Evolutionary conservation across 2,797 vertebrate species (phyloP).

Genomic region (Pangasius larnaudii): DNA sequence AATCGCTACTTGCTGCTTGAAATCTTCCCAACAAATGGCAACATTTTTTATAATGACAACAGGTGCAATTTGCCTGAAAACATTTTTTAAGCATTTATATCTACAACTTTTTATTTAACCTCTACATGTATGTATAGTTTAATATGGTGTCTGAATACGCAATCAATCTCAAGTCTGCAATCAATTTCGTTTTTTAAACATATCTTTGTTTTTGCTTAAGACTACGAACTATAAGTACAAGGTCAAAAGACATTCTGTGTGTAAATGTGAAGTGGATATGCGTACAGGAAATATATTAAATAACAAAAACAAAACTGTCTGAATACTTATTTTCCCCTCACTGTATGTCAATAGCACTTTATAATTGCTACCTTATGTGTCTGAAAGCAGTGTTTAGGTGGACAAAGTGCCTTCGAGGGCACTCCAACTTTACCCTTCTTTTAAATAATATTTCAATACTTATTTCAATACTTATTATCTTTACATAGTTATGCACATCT

Average conservation of each 20-base stretch:
- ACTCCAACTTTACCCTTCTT: constrained; percentile 5
- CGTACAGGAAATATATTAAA: not conserved
- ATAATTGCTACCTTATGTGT: constrained; percentile 9
- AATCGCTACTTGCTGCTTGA: not conserved
- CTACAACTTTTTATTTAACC: not conserved
- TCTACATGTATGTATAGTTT: not conserved
- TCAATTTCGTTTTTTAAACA: not conserved
- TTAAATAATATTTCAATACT: constrained; percentile 28
- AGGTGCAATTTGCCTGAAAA: not conserved
- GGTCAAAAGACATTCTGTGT: not conserved
- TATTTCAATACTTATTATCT: constrained; percentile 35
- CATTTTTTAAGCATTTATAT: not conserved
- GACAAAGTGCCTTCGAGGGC: not conserved
- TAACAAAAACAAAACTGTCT: not conserved
- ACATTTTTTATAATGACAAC: not conserved
- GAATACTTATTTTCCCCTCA: not conserved
- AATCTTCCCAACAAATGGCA: not conserved
- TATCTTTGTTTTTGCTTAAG: not conserved
- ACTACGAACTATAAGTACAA: not conserved
- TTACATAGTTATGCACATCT: constrained; percentile 6
- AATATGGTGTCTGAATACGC: not conserved
- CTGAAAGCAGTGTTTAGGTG: constrained; percentile 2
- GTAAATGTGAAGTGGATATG: not conserved
- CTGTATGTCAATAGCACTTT: not conserved
- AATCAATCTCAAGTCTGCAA: too few relatives aligned